Conservation (phyloP, 2,113 vertebrate species). For the Butorides virescens region DNA sequence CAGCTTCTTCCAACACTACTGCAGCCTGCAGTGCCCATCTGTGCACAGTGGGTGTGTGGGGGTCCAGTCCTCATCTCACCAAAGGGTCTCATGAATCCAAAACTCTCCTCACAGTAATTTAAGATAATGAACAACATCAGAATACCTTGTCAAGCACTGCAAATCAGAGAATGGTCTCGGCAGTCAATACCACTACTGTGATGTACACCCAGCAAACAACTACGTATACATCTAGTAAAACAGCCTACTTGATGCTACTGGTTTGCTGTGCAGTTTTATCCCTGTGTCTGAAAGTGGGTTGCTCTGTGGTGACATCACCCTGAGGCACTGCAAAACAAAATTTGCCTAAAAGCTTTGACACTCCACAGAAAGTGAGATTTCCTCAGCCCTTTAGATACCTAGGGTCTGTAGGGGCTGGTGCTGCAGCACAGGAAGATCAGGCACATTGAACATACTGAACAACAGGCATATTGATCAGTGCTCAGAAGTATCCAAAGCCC, state of each 20-base stretch:
- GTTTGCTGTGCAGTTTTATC: not conserved
- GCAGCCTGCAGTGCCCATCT: not conserved
- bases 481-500: not conserved
- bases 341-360: too few relatives aligned
- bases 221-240: not conserved
- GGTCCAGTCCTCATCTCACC: too few relatives aligned
- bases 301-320: not conserved
- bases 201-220: not conserved
- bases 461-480: not conserved
- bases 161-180: not conserved
- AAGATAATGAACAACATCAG: not conserved
- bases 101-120: not conserved
- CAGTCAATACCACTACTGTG: not conserved
- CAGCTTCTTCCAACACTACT: not conserved
- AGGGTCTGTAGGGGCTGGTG: not conserved
- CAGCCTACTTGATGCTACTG: not conserved
- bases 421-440: not conserved
- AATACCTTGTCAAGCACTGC: not conserved
- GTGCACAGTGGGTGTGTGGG: not conserved
- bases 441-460: too few relatives aligned
- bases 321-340: not conserved
- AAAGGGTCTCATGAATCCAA: not conserved
- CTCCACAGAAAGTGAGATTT: not conserved
- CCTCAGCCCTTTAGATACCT: too few relatives aligned
- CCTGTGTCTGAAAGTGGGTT: not conserved